Conservation (phyloP, 1,140 invertebrate genomes). For the Pseudomyrmex flavicornis region DNA sequence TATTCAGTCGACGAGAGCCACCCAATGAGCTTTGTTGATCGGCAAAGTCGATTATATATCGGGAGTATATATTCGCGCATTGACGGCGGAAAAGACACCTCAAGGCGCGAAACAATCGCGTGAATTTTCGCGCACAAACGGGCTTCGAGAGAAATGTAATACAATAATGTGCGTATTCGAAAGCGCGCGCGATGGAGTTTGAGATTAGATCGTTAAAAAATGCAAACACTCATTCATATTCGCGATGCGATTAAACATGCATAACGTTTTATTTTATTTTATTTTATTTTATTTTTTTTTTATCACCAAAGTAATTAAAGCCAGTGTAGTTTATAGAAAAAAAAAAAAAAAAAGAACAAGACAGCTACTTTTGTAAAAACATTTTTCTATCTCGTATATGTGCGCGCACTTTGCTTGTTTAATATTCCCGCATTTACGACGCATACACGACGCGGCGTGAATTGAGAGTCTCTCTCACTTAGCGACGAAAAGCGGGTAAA, state of each 20-base stretch:
- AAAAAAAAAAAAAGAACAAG: no score
- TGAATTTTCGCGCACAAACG: neutral
- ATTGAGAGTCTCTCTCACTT: neutral
- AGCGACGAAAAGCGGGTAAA: neutral
- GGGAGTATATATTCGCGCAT: no score
- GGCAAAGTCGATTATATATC: constrained; percentile 46
- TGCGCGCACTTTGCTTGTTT: neutral
- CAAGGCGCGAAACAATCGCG: neutral
- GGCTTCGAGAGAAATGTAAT: neutral
- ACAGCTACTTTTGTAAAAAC: no score
- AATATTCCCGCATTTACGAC: neutral
- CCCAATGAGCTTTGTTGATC: constrained; percentile 50
- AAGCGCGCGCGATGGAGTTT: neutral
- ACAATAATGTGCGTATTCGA: neutral
- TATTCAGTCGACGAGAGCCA: constrained; percentile 41
- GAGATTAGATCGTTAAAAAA: constrained; percentile 3
- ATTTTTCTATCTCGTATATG: neutral
- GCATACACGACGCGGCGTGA: no score
- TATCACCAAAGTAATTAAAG: neutral
- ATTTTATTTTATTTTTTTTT: neutral
- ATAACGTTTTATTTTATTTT: no score
- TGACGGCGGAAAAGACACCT: neutral
- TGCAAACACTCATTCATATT: neutral
- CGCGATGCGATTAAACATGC: neutral
- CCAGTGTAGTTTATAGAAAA: neutral